Conservation (phyloP, 2,888 invertebrate genomes). For the Autographa pulchrina region DNA sequence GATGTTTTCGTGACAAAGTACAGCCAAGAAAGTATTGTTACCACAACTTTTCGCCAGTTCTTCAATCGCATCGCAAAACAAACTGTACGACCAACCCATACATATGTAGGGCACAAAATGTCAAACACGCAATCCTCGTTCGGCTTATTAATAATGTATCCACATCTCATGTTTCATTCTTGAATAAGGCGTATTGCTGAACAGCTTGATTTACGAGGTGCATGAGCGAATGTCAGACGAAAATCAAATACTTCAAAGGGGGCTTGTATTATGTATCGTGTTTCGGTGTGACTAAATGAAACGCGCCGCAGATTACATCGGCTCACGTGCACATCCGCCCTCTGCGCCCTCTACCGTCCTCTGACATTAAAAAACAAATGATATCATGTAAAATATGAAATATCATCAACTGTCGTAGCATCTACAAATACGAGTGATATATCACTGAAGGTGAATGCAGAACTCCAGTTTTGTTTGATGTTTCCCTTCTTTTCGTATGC, state of each 20-base stretch:
- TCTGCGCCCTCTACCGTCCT: slow-evolving; percentile 57
- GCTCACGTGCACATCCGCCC: slow-evolving; percentile 73
- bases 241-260: slow-evolving; percentile 78
- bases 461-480: slow-evolving; percentile 9
- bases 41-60: not conserved
- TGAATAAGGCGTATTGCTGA: slow-evolving; percentile 53
- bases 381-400: slow-evolving; percentile 27
- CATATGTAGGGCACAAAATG: slow-evolving; percentile 6
- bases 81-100: not conserved
- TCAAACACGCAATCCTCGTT: slow-evolving; percentile 8
- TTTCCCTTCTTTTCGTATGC: not conserved
- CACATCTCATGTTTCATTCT: slow-evolving; percentile 31
- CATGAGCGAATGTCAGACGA: slow-evolving; percentile 70
- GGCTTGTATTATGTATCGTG: slow-evolving; percentile 73
- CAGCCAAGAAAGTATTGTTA: not conserved
- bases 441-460: slow-evolving; percentile 4
- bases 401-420: not conserved
- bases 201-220: slow-evolving; percentile 63
- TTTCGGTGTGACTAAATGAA: slow-evolving; percentile 73
- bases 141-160: slow-evolving; percentile 14
- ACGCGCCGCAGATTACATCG: slow-evolving; percentile 71
- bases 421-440: slow-evolving; percentile 6
- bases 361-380: slow-evolving; percentile 43
- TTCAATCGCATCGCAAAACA: not conserved
- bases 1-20: not conserved